Conservation (phyloP, 1,140 invertebrate species). For the Triops cancriformis region DNA sequence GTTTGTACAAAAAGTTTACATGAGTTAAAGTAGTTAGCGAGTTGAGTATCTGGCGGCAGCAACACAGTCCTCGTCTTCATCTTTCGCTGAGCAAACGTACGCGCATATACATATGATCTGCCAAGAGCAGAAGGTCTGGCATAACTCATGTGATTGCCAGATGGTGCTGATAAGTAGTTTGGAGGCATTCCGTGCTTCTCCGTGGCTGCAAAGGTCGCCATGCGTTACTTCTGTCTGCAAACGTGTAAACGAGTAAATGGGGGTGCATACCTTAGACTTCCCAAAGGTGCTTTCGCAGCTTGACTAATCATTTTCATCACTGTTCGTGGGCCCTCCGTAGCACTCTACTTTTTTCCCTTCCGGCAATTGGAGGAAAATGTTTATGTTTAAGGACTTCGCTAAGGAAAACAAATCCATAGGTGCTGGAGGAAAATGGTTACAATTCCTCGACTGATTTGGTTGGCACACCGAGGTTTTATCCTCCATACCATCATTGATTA, state of each 20-base stretch:
- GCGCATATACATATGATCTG: background rate
- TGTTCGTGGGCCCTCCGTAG: background rate
- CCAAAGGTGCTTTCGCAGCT: background rate
- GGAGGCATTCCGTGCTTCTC: background rate
- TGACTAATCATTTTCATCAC: background rate
- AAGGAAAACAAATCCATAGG: too few species aligned
- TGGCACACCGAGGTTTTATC: background rate
- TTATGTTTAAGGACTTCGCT: too few species aligned
- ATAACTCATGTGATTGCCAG: conserved; percentile 10
- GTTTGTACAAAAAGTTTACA: background rate
- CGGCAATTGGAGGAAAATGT: too few species aligned
- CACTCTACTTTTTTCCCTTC: too few species aligned
- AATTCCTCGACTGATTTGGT: too few species aligned
- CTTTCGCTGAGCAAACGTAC: too few species aligned
- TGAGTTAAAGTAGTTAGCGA: background rate
- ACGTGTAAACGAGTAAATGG: background rate
- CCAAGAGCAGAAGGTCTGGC: background rate
- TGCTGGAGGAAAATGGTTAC: too few species aligned
- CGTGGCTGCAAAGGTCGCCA: background rate
- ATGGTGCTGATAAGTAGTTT: background rate
- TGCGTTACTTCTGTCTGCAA: background rate
- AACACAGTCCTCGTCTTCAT: too few species aligned
- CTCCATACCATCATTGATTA: background rate
- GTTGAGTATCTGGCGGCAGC: background rate
- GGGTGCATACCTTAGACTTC: background rate